Evolutionary conservation across 2,113 vertebrate genomes (phyloP).

Genomic region (Muntiacus reevesi): DNA sequence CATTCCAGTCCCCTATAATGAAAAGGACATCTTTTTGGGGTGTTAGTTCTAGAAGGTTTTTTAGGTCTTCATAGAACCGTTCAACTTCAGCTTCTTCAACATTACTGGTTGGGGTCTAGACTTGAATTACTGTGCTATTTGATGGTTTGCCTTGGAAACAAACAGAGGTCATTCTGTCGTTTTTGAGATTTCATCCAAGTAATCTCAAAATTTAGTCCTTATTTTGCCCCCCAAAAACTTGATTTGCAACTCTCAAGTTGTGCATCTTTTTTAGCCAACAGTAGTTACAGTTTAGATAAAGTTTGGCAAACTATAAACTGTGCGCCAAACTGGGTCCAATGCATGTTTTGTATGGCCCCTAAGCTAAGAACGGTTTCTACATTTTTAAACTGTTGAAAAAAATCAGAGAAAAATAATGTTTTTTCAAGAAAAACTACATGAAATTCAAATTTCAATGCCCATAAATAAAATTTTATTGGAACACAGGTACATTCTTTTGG

Average conservation of each 20-base stretch:
- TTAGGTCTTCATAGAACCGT: background rate
- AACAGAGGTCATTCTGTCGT: background rate
- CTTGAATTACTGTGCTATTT: background rate
- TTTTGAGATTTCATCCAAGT: background rate
- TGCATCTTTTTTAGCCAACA: background rate
- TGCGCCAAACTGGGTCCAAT: background rate
- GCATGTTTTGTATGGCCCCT: background rate
- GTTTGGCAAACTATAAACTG: background rate
- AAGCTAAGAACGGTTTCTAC: background rate
- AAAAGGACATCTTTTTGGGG: background rate
- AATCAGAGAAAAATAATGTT: background rate
- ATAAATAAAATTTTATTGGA: background rate
- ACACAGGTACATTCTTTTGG: background rate
- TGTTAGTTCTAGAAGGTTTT: background rate
- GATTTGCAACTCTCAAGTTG: background rate
- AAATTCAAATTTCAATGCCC: background rate
- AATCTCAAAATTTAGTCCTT: background rate
- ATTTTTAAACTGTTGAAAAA: background rate
- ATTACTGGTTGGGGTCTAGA: background rate
- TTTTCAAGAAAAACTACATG: background rate
- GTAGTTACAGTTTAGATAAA: background rate
- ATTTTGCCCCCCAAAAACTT: background rate
- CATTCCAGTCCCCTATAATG: background rate
- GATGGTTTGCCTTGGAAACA: background rate
- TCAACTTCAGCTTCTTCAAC: background rate